Evolutionary conservation across 37 sponge, comb jelly and placozoan species (phyloP).

Genomic region (Dysidea cf. avara): DNA sequence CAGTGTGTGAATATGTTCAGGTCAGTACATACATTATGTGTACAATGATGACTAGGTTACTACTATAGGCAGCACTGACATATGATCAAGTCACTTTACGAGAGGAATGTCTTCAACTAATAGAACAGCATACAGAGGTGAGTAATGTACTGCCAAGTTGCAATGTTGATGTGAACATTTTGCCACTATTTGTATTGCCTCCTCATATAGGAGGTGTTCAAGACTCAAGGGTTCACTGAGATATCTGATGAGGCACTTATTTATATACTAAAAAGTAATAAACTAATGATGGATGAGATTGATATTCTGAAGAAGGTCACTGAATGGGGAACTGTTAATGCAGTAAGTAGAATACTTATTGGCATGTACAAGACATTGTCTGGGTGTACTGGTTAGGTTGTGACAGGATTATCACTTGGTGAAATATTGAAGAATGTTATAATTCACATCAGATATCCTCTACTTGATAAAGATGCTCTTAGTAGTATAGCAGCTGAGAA

Average conservation of each 20-base stretch:
- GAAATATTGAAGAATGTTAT: conserved; percentile 86
- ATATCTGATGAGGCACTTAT: conserved; percentile 90
- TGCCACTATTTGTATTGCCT: too few species aligned
- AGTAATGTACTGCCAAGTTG: neutral
- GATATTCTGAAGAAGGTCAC: conserved; percentile 86
- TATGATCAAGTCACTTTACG: conserved; percentile 87
- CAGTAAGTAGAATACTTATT: conserved; percentile 60
- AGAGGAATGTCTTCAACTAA: conserved; percentile 85
- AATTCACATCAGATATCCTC: conserved; percentile 79
- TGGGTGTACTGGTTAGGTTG: conserved; percentile 67
- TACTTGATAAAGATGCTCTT: conserved; percentile 87
- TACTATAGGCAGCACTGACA: conserved; percentile 88
- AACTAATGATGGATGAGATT: conserved; percentile 84
- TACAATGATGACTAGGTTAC: too few species aligned
- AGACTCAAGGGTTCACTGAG: conserved; percentile 88
- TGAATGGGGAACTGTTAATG: conserved; percentile 95
- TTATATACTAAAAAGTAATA: conserved; percentile 79
- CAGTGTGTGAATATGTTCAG: conserved; percentile 91
- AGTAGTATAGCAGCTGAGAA: conserved; percentile 88
- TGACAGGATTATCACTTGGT: conserved; percentile 67
- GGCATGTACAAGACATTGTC: conserved; percentile 11
- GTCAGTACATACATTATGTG: conserved; percentile 37
- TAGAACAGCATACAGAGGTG: conserved; percentile 87
- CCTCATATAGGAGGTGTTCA: conserved; percentile 72
- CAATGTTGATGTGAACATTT: too few species aligned